These are phyloP conservation scores for Zophobas atratus DNA, from an alignment of 1,140 invertebrate genomes.

Conservation along the genomic window DNA sequence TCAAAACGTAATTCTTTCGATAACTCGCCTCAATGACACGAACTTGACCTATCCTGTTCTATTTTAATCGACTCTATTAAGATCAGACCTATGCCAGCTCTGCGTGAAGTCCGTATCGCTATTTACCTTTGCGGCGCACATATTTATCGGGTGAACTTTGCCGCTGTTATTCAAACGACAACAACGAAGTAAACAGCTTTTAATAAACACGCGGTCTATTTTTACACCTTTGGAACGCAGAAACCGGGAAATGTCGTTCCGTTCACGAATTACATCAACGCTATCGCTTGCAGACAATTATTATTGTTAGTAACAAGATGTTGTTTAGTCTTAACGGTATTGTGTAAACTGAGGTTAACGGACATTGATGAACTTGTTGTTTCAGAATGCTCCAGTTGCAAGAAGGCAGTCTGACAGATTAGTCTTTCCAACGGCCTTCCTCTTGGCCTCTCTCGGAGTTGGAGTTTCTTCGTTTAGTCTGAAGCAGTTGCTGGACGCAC, in stretches of 20 bases:
- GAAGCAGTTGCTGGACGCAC: constrained; percentile 61
- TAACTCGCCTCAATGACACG: not conserved
- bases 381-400: constrained; percentile 62
- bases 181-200: not conserved
- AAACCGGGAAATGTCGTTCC: too few relatives aligned
- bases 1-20: too few relatives aligned
- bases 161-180: constrained; percentile 8
- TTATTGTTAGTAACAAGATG: not conserved
- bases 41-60: constrained; percentile 37
- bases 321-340: not conserved
- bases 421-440: constrained; percentile 64
- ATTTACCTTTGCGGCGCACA: constrained; percentile 2
- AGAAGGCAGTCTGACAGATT: constrained; percentile 60
- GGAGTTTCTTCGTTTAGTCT: constrained; percentile 67
- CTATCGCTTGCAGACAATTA: not conserved
- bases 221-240: too few relatives aligned
- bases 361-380: constrained; percentile 25
- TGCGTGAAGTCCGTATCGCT: not conserved
- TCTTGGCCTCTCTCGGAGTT: constrained; percentile 67
- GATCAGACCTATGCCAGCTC: not conserved
- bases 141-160: constrained; percentile 38
- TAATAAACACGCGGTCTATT: not conserved
- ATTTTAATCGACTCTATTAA: constrained; percentile 46
- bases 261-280: not conserved
- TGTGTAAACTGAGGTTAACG: constrained; percentile 1